These are phyloP conservation scores for Nycticorax nycticorax DNA, from an alignment of 2,113 vertebrate species.

Conservation along the genomic window DNA sequence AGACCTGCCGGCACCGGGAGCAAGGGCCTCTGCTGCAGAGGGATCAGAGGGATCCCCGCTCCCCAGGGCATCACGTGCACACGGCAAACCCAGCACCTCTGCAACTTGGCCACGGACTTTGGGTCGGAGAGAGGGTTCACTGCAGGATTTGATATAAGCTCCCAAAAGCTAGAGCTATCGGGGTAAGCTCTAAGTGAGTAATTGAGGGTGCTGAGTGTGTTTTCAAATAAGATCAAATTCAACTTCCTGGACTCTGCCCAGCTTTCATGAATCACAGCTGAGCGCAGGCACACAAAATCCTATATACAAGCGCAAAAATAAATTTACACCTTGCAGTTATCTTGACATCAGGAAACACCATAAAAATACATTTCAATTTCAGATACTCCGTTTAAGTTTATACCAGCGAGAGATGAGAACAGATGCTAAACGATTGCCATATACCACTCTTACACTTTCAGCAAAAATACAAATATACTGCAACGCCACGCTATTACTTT, in stretches of 20 bases:
- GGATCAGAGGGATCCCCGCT: neutral
- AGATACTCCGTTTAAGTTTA: neutral
- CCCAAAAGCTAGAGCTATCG: neutral
- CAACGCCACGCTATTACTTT: neutral
- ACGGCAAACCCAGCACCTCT: neutral
- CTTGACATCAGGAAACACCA: neutral
- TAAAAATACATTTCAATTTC: neutral
- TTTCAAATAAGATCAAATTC: neutral
- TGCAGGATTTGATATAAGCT: neutral
- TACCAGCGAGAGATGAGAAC: neutral
- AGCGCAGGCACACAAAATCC: neutral
- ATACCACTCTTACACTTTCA: neutral
- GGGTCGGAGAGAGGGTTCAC: neutral
- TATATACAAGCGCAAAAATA: neutral
- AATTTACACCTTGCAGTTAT: neutral
- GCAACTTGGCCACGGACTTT: neutral
- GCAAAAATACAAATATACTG: neutral
- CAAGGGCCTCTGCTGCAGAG: neutral
- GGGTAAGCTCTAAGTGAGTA: neutral
- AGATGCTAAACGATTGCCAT: neutral
- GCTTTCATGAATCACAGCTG: neutral
- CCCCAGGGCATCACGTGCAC: neutral
- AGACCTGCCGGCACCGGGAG: neutral
- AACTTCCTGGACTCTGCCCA: neutral
- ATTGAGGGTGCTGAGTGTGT: neutral